A percentile compares a stretch with the other conserved stretches of the same genome.
Evolutionary conservation across 2,797 vertebrate genomes (phyloP).

Genomic region (Fratercula arctica): DNA sequence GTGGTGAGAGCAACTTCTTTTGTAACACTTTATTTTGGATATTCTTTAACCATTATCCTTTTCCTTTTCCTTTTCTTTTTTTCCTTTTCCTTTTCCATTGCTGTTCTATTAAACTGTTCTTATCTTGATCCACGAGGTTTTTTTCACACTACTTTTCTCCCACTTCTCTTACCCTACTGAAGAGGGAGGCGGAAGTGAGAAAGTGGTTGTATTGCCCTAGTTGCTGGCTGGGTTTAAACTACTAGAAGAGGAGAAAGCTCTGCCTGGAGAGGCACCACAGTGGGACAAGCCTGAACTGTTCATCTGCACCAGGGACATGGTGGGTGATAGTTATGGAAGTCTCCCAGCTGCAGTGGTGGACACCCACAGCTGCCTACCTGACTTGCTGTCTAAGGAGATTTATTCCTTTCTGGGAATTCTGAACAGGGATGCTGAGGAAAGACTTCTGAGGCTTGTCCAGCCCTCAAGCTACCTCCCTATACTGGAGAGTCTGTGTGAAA

Average conservation of each 20-base stretch:
- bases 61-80: not conserved
- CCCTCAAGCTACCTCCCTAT: not conserved
- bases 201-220: not conserved
- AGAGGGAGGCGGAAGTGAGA: not conserved
- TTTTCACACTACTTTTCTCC: not conserved
- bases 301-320: not conserved
- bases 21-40: too few species aligned
- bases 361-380: not conserved
- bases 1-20: too few species aligned
- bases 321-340: not conserved
- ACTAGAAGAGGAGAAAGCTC: not conserved
- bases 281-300: not conserved
- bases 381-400: not conserved
- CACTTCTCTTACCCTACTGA: not conserved
- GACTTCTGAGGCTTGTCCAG: not conserved
- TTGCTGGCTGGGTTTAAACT: not conserved
- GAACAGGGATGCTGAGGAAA: not conserved
- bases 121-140: not conserved
- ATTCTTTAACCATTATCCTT: too few species aligned
- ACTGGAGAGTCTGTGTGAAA: not conserved
- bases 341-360: not conserved
- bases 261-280: not conserved
- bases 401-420: not conserved
- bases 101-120: not conserved
- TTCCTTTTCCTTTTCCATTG: not conserved